A percentile compares a stretch with the other conserved stretches of the same genome.
Conservation (phyloP, 2,113 vertebrate genomes). For the Xenopus tropicalis region UCB_Xtro_10.0 CM004450.2:5117501-5118000, state of each 20-base stretch:
- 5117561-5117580: slow-evolving; percentile 26
- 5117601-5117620: not conserved
- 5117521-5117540: slow-evolving; percentile 41
- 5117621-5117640: not conserved
- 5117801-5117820: slow-evolving; percentile 7
- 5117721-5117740: not conserved
- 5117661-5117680: slow-evolving; percentile 33
- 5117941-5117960: slow-evolving; percentile 22
- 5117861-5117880: not conserved
- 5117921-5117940: not conserved
- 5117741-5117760: not conserved
- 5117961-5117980: not conserved
- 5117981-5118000: not conserved
- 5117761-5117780: slow-evolving; percentile 7
- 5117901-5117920: not conserved
- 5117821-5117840: not conserved
- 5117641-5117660: not conserved
- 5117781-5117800: slow-evolving; percentile 16
- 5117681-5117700: not conserved
- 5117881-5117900: not conserved
- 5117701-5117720: not conserved
- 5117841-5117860: not conserved
- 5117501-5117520: not conserved
- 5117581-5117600: slow-evolving; percentile 14
- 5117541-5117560: slow-evolving; percentile 19